These are phyloP conservation scores for Drosophila repleta DNA, from an alignment of 1,140 invertebrate species.

Conservation along the genomic window DNA sequence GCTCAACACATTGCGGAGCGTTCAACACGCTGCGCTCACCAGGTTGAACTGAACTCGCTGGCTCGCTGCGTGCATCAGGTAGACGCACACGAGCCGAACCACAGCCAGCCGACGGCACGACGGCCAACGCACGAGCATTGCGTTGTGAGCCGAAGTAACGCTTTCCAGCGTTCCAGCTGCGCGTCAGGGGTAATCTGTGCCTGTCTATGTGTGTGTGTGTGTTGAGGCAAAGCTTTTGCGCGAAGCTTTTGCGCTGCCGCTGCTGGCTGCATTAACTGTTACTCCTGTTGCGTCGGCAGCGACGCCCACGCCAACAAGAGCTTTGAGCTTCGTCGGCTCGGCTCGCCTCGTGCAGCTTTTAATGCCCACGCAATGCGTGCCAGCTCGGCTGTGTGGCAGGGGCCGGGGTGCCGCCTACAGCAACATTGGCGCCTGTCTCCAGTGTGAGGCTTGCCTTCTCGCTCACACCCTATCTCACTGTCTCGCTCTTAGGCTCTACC, in stretches of 20 bases:
- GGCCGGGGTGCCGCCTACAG: slow-evolving; percentile 9
- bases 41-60: slow-evolving; percentile 75
- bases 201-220: neutral
- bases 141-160: slow-evolving; percentile 13
- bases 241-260: slow-evolving; percentile 46
- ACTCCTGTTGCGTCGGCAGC: slow-evolving; percentile 59
- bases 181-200: slow-evolving; percentile 53
- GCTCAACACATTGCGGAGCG: slow-evolving; percentile 72
- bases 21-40: slow-evolving; percentile 78
- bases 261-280: slow-evolving; percentile 22
- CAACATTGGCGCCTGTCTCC: slow-evolving; percentile 15
- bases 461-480: neutral
- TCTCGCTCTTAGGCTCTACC: neutral
- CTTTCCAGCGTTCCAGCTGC: slow-evolving; percentile 59
- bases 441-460: slow-evolving; percentile 28
- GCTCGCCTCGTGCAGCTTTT: slow-evolving; percentile 44
- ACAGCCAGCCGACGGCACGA: slow-evolving; percentile 13
- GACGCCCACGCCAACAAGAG: slow-evolving; percentile 58
- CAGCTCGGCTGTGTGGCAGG: neutral
- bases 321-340: slow-evolving; percentile 6
- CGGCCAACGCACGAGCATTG: neutral
- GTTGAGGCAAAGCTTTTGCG: slow-evolving; percentile 36
- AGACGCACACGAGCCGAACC: slow-evolving; percentile 38
- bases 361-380: slow-evolving; percentile 29
- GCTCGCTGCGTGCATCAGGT: slow-evolving; percentile 62